Base-by-base conservation (phyloP, 2,888 invertebrate species). In the Scelioninae gen. 1 region DNA sequence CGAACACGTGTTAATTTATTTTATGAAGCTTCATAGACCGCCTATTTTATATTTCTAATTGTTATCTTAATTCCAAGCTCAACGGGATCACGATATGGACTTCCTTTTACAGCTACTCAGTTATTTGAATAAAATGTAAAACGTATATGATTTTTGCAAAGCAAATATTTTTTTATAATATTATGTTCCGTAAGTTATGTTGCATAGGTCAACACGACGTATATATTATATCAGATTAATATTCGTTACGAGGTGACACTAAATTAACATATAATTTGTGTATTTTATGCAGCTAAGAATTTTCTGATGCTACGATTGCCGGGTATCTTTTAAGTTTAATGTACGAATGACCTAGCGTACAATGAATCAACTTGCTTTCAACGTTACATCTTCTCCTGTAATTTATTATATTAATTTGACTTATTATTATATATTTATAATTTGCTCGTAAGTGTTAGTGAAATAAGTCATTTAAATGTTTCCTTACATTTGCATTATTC, bases 1-100 rank as follows among this genome's bases (percentile, higher is more conserved):
- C 68, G 32, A 77, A 82, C 76, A 72, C 77, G 77, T 77, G 77
- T 77, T 77, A 76, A 82, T 82, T 72, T 77, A 82, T 77, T 77
- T 82, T 72, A 68, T 56, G 66, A 60, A 71, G 51, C 58, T 43
- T 29, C 58, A 9, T 38, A 47, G 55, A 63, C 49, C 43, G 40
- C 9, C 47, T 38, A 23, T 58, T 80, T 74, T 69, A 68, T 69
- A 60, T 49, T 68, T 80, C 68, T 74, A 74, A 68, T 68, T 80
- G 74, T 79, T 79, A 72, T 79, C 79, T 79, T 53, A 66, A 72
- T 79, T 66, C 38, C 13, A 32, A 51, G 55, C 34, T 10, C 29
- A 56, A 29, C 45, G 7, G 34, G 45, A 60, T 63, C 53, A 34
- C 60, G 58, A 47, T 1, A 8, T 34, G 11, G 43, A 31, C 13